Percentiles rank a stretch among this genome's conserved stretches.
Conservation (phyloP, 2,888 invertebrate genomes). For the Copidosoma aretas region DNA sequence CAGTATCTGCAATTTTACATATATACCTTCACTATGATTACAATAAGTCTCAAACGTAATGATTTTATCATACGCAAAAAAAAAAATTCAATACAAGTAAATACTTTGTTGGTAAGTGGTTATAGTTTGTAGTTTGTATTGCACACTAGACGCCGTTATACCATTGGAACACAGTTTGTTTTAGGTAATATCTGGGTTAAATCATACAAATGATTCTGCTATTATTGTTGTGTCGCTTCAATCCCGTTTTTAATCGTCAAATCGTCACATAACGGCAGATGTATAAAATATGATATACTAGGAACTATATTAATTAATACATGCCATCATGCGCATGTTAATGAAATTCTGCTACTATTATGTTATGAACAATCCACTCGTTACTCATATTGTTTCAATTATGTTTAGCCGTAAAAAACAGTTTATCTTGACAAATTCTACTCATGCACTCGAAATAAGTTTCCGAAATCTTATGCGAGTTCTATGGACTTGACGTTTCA, state of each 20-base stretch:
- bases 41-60: too few species aligned
- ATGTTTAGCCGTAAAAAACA: too few species aligned
- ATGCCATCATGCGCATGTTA: background rate
- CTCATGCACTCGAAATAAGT: too few species aligned
- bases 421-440: too few species aligned
- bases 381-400: too few species aligned
- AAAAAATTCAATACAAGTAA: background rate
- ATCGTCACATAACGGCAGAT: background rate
- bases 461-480: too few species aligned
- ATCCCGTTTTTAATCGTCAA: conserved; percentile 16
- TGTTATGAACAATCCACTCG: too few species aligned
- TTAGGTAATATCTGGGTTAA: conserved; percentile 7
- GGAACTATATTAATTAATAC: conserved; percentile 29
- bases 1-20: background rate
- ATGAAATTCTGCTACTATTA: too few species aligned
- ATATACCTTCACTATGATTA: background rate
- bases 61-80: conserved; percentile 12
- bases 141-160: conserved; percentile 3
- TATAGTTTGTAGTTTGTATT: background rate
- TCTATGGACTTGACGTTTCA: too few species aligned
- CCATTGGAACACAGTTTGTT: conserved; percentile 7
- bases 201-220: background rate
- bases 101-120: too few species aligned
- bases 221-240: conserved; percentile 16
- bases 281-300: conserved; percentile 35